Evolutionary conservation across 1,140 invertebrate species (phyloP), one percentile per base, ranked within the genome.

Genomic region (Branchinecta lynchi): DNA sequence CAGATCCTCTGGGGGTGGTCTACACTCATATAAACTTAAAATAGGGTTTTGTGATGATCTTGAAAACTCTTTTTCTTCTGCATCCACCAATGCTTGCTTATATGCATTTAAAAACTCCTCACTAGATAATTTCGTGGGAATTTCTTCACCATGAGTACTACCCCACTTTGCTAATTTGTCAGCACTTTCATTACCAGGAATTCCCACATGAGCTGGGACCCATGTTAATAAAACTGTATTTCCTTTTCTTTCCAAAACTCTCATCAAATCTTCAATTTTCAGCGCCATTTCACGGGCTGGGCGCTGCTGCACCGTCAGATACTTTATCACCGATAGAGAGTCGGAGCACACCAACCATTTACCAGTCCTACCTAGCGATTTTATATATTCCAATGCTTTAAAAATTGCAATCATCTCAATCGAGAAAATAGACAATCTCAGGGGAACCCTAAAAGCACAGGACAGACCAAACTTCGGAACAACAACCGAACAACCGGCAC

Each of bases 181-280:
- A 15, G 68, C 43, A n/a, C 20, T 20, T 20, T 68, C 20, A 68
- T 68, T 68, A 17, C 43, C 68, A 68, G 68, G 17, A 45, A 44
- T 43, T 8, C 68, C 17, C 0, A 68, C 68, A 45, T 68, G 68
- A 0, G 17, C 68, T 45, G 68, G 68, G 6, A 68, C 43, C 68
- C 68, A 68, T 12, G n/a, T 68, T 12, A 68, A 45, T 17, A 17
- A 3, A 1, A 44, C 15, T 17, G n/a, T 44, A 44, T 68, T 43
- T 17, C 68, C 43, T 68, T 15, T 17, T 12, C 10, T 21, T 60
- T 60, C 12, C 12, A 20, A 20, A 12, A 15, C 6, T 20, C 17
- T 12, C 12, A 60, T 20, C 12, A 60, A 15, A 60, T 12, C 6
- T 20, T 60, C 12, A 60, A 60, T 20, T 3, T 60, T 15, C 51